Conservation (phyloP, 30 jellyfish, hydroid and myxozoan genomes). For the Aurelia coerulea region DNA sequence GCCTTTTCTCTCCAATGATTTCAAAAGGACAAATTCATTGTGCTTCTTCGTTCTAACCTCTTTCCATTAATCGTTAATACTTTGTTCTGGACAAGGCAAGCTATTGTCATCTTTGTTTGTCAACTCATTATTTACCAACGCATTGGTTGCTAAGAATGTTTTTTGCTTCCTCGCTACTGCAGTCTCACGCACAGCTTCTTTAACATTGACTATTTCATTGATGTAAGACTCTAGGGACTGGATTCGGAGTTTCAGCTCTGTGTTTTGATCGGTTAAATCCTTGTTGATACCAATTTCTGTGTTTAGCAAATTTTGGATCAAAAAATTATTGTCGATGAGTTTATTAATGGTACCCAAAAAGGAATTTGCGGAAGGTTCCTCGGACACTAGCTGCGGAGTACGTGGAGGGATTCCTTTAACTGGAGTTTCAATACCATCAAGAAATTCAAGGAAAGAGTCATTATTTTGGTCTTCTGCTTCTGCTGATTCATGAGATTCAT, state of each 20-base stretch:
- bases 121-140: too few species aligned
- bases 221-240: slow-evolving; percentile 13
- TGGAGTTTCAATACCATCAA: slow-evolving; percentile 16
- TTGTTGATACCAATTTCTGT: slow-evolving; percentile 6
- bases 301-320: neutral
- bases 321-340: neutral
- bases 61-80: too few species aligned
- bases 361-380: neutral
- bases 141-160: neutral
- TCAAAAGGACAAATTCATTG: too few species aligned
- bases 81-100: too few species aligned
- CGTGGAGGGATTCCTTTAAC: neutral
- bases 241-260: slow-evolving; percentile 17
- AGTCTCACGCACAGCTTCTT: slow-evolving; percentile 8
- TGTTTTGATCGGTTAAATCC: slow-evolving; percentile 16
- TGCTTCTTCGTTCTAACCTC: too few species aligned
- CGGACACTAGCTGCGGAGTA: neutral
- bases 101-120: too few species aligned
- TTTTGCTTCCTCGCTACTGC: neutral
- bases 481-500: neutral
- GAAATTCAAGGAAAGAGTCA: too few species aligned
- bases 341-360: neutral
- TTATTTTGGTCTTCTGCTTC: slow-evolving; percentile 20
- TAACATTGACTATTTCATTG: slow-evolving; percentile 2
- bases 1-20: too few species aligned